A percentile compares a stretch with the other conserved stretches of the same genome.
Conservation (phyloP, 2,797 vertebrate genomes). For the Natrix natrix region DNA sequence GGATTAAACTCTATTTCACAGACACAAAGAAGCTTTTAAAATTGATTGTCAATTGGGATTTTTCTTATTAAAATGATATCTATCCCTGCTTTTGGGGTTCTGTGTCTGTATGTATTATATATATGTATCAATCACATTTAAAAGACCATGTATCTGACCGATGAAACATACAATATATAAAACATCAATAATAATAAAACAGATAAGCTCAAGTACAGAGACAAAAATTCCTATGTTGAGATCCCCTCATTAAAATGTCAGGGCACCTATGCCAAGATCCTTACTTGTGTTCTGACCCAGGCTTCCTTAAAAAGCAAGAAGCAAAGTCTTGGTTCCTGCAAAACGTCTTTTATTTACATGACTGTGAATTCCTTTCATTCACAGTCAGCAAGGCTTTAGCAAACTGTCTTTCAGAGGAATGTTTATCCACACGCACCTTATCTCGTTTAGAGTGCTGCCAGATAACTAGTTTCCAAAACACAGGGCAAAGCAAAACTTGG, state of each 20-base stretch:
- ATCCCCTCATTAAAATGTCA: background rate
- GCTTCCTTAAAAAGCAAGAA: no score
- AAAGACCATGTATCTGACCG: background rate
- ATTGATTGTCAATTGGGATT: background rate
- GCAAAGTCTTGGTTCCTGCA: no score
- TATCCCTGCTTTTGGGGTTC: background rate
- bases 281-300: no score
- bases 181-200: background rate
- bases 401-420: no score
- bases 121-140: background rate
- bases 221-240: background rate
- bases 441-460: no score
- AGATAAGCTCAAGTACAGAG: background rate
- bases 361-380: no score
- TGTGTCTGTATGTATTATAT: background rate
- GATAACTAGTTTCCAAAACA: no score
- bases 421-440: no score
- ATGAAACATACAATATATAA: background rate
- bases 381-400: no score
- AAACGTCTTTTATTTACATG: no score
- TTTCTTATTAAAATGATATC: background rate
- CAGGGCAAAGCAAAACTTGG: no score
- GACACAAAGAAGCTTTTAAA: background rate
- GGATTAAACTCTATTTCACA: background rate
- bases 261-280: background rate